Base-by-base conservation (phyloP, 2,888 invertebrate species). In the Syrphus vitripennis region DNA sequence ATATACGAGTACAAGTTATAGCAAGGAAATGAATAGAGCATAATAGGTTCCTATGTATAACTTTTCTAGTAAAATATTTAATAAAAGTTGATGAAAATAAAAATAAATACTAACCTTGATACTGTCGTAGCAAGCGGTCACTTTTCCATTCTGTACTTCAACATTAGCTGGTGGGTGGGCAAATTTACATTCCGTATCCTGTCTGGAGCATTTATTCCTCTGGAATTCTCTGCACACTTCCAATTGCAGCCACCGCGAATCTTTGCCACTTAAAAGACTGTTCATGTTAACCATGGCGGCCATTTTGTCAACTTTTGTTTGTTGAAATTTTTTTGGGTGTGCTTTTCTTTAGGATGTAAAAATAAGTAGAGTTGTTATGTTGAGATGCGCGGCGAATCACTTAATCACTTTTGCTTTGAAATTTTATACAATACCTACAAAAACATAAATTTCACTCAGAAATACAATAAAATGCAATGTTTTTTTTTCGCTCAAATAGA, bases 101-200 rank as follows among this genome's bases (percentile, higher is more conserved):
- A 16, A 26, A 6, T 19, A 12, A 26, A 76, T 89, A 93, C 96
- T 95, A 94, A 99, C 99, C 98, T 99, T 99, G 94, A 99, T 99
- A 94, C 98, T 99, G 95, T 99, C 99, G 95, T 99, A 99, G 95
- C 99, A 99, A 91, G 99, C 99, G 91, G 99, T 99, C 92, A 99
- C 99, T 92, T 99, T 96, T 93, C 99, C 99, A 94, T 99, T 99
- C 95, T 99, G 99, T 92, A 99, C 98, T 94, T 99, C 99, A 91
- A 99, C 99, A 94, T 99, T 99, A 91, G 98, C 97, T 89, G 99
- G 99, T 88, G 99, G 99, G 95, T 99, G 99, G 89, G 99, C 99
- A 94, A 99, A 99, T 95, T 99, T 99, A 96, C 99, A 99, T 94
- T 99, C 99, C 93, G 98, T 97, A 94, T 99, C 99, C 89, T 98